Evolutionary conservation across 2,113 vertebrate species (phyloP).

Genomic region (Platysternon megacephalum): DNA sequence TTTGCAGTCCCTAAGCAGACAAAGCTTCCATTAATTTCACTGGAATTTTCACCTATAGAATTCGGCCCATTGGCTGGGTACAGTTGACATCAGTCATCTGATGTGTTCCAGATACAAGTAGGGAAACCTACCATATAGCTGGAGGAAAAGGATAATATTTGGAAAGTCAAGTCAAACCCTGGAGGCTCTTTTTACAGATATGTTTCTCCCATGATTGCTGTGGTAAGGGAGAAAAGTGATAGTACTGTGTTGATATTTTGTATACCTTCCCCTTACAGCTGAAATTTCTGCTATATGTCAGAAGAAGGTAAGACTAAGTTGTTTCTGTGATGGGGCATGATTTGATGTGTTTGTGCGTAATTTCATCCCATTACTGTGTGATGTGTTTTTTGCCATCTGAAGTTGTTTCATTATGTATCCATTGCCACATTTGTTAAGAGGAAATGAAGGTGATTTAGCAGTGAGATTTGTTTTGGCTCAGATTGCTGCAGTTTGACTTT

Average conservation of each 20-base stretch:
- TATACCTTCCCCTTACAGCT: slow-evolving; percentile 90
- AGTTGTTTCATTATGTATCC: slow-evolving; percentile 29
- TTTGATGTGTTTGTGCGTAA: slow-evolving; percentile 71
- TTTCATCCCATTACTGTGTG: slow-evolving; percentile 67
- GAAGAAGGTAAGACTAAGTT: slow-evolving; percentile 94
- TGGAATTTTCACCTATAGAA: not conserved
- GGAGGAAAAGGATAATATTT: not conserved
- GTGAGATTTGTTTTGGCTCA: slow-evolving; percentile 58
- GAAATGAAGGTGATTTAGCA: slow-evolving; percentile 34
- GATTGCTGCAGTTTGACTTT: slow-evolving; percentile 31
- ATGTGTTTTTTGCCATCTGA: slow-evolving; percentile 44
- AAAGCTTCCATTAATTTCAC: not conserved
- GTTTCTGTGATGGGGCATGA: slow-evolving; percentile 72
- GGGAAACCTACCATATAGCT: not conserved
- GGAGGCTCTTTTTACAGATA: not conserved
- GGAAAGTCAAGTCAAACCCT: not conserved
- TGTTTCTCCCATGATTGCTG: not conserved
- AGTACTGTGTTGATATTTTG: slow-evolving; percentile 78
- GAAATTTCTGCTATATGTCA: slow-evolving; percentile 99
- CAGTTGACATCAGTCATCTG: not conserved
- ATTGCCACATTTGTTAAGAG: slow-evolving; percentile 42
- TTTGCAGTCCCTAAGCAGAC: not conserved
- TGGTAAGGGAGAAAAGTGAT: not conserved
- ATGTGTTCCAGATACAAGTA: not conserved
- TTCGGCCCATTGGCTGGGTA: not conserved